phyloP scores from a whole-genome alignment of 2,888 invertebrate genomes.

The Carterocephalus palaemon region DNA sequence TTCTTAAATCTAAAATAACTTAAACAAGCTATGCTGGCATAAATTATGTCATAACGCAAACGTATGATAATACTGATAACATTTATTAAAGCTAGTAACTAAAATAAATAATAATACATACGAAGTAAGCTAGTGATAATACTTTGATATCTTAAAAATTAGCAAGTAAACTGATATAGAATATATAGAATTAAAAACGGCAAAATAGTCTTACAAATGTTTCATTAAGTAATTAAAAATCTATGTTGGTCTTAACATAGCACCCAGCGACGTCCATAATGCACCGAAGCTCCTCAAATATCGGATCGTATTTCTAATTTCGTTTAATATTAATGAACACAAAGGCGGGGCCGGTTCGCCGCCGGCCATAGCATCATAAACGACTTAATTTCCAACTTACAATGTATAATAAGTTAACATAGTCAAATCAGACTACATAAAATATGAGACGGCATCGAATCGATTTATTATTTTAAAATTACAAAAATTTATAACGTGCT shows the following conservation, averaged over 20 bases:
- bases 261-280: slow-evolving; percentile 51
- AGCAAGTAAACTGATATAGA: slow-evolving; percentile 22
- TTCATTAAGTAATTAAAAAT: slow-evolving; percentile 32
- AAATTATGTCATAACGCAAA: too few relatives aligned
- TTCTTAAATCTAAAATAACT: slow-evolving; percentile 10
- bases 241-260: slow-evolving; percentile 68
- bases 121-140: slow-evolving; percentile 29
- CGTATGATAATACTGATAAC: too few relatives aligned
- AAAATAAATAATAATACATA: slow-evolving; percentile 3
- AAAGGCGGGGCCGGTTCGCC: slow-evolving; percentile 15
- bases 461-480: slow-evolving; percentile 3
- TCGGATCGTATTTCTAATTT: slow-evolving; percentile 1
- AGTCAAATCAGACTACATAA: slow-evolving; percentile 5
- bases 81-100: too few relatives aligned
- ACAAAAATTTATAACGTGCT: slow-evolving; percentile 3
- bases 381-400: background rate
- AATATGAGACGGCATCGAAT: slow-evolving; percentile 11
- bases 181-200: slow-evolving; percentile 13
- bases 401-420: slow-evolving; percentile 4
- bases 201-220: slow-evolving; percentile 22
- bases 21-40: too few relatives aligned
- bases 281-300: slow-evolving; percentile 35
- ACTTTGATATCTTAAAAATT: slow-evolving; percentile 31
- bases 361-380: background rate
- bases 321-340: slow-evolving; percentile 2